Conservation (phyloP, 1,140 invertebrate genomes). For the Aricia agestis region DNA sequence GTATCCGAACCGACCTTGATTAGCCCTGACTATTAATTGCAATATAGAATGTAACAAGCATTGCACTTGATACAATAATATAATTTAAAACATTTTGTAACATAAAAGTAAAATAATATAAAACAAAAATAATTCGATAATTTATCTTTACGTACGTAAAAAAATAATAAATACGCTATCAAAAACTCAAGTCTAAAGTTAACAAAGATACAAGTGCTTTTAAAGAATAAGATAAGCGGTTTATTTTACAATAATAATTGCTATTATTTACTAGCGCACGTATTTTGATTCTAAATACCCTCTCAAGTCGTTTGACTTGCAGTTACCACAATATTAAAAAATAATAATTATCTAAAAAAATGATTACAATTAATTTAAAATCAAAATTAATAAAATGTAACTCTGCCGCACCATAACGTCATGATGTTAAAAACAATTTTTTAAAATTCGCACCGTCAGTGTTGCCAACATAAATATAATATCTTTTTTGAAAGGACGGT, state of each 20-base stretch:
- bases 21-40: neutral
- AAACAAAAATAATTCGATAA: constrained; percentile 1
- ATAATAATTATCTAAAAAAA: neutral
- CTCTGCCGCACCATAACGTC: constrained; percentile 31
- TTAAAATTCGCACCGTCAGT: constrained; percentile 33
- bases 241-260: neutral
- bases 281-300: neutral
- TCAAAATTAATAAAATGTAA: constrained; percentile 25
- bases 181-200: neutral
- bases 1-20: no score
- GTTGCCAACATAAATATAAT: constrained; percentile 26
- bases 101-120: neutral
- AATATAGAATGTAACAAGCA: neutral
- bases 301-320: neutral
- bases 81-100: neutral
- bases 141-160: neutral
- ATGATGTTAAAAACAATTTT: constrained; percentile 37
- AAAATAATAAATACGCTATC: neutral
- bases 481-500: constrained; percentile 45
- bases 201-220: neutral
- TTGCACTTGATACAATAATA: neutral
- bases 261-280: neutral
- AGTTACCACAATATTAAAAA: neutral
- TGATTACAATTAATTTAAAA: neutral
- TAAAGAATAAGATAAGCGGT: neutral